Evolutionary conservation across 1,140 invertebrate genomes (phyloP), one percentile per base, ranked within the genome.

Genomic region (Akabosia matsudoensis): DNA sequence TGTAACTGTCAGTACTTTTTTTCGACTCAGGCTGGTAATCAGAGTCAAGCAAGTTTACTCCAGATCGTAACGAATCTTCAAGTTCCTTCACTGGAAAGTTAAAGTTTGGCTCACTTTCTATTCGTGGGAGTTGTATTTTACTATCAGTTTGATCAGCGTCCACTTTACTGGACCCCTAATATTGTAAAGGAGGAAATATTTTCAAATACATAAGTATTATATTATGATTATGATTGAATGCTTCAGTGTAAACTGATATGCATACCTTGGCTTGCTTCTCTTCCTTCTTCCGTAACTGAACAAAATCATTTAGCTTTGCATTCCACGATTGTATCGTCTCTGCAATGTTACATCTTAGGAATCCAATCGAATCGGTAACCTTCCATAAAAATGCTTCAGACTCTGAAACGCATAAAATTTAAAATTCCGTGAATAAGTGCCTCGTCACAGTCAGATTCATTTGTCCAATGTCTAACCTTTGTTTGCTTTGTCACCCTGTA

Each of bases 321-420:
- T 92, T 92, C 92, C 92, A 93, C 13, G 83, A 85, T 1, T 85
- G 85, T 0, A 91, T 88, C 0, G 88, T 86, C 79, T 92, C 91
- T 0, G 88, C 88, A 52, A 92, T 88, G 14, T 88, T 79, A 75
- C 88, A 84, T 82, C 91, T 91, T 7, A 92, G 82, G 33, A 87
- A 85, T 0, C 89, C 88, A n/a, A 92, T 84, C 16, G 86, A 84
- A 82, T 92, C 91, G 37, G 88, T 87, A 3, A 91, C 87, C 67
- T 86, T 84, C 86, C 87, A 88, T 76, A 87, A 74, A 52, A 79
- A 67, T 26, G 82, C 77, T 51, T 82, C 64, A 1, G 77, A 61
- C 34, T 82, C 81, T 81, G 22, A 13, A 16, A 10, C 7, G 18
- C 54, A 24, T 3, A 82, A 3, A 26, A 64, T 26, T 26, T 70